Evolutionary conservation across 2,888 invertebrate species (phyloP).

Genomic region (Polydrusus cervinus): DNA sequence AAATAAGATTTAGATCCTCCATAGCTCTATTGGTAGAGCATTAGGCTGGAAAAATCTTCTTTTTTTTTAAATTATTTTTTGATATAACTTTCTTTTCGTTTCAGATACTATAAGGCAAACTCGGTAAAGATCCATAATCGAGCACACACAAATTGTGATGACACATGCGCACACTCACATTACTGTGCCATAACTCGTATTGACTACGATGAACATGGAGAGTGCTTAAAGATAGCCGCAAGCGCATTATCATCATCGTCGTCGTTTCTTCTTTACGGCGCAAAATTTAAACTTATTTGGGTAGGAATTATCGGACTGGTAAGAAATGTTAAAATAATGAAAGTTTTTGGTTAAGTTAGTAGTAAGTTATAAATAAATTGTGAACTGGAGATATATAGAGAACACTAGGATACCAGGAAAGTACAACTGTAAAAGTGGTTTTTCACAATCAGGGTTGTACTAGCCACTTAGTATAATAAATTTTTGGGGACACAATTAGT

Average conservation of each 20-base stretch:
- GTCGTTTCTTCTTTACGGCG: slow-evolving; percentile 19
- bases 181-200: slow-evolving; percentile 92
- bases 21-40: no score
- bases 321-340: slow-evolving; percentile 11
- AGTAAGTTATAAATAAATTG: not conserved
- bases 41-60: no score
- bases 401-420: no score
- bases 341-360: slow-evolving; percentile 17
- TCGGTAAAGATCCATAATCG: slow-evolving; percentile 79
- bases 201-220: slow-evolving; percentile 84
- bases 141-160: slow-evolving; percentile 76
- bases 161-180: slow-evolving; percentile 86
- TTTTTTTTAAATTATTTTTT: no score
- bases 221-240: slow-evolving; percentile 78
- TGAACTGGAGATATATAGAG: no score
- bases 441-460: no score
- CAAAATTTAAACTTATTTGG: slow-evolving; percentile 26
- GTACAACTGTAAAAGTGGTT: no score
- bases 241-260: slow-evolving; percentile 52
- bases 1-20: no score
- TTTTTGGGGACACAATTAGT: no score
- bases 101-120: slow-evolving; percentile 85
- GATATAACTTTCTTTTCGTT: slow-evolving; percentile 39
- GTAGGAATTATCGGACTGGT: slow-evolving; percentile 24
- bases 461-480: no score